Evolutionary conservation across 2,113 vertebrate species (phyloP).

Genomic region (Menidia beryllina): DNA sequence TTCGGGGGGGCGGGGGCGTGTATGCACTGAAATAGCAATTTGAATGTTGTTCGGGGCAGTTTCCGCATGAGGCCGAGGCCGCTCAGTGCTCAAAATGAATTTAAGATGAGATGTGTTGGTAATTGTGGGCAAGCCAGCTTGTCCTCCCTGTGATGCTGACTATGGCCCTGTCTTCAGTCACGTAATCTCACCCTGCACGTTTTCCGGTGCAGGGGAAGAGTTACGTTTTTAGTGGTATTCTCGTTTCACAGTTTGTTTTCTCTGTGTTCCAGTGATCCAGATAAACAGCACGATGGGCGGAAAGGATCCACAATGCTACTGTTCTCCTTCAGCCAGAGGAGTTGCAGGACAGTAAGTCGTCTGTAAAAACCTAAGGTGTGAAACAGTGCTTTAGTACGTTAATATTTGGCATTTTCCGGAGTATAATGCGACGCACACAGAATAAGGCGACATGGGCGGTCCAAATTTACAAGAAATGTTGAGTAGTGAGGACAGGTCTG

Average conservation of each 20-base stretch:
- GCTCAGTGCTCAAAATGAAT: conserved; percentile 51
- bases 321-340: conserved; percentile 58
- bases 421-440: conserved; percentile 70
- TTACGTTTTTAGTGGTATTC: conserved; percentile 32
- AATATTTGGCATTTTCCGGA: conserved; percentile 76
- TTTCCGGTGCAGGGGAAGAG: conserved; percentile 20
- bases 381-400: conserved; percentile 76
- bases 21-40: conserved; percentile 64
- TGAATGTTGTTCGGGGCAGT: conserved; percentile 68
- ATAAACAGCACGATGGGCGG: conserved; percentile 58
- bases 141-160: conserved; percentile 61
- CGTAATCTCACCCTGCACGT: conserved; percentile 44
- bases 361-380: conserved; percentile 63
- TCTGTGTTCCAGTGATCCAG: conserved; percentile 58
- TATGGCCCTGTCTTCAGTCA: conserved; percentile 42
- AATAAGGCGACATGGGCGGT: conserved; percentile 74
- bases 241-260: conserved; percentile 72
- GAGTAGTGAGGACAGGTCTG: conserved; percentile 67
- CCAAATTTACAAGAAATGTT: conserved; percentile 72
- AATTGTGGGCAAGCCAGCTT: conserved; percentile 56
- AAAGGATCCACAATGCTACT: conserved; percentile 70
- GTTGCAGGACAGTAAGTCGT: conserved; percentile 54
- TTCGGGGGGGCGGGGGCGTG: conserved; percentile 33
- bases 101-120: conserved; percentile 58
- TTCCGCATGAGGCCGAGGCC: conserved; percentile 59